Percentiles rank a stretch among this genome's conserved stretches.
These are phyloP conservation scores for Colletes collaris DNA, from an alignment of 2,888 invertebrate species.

Conservation along the genomic window DNA sequence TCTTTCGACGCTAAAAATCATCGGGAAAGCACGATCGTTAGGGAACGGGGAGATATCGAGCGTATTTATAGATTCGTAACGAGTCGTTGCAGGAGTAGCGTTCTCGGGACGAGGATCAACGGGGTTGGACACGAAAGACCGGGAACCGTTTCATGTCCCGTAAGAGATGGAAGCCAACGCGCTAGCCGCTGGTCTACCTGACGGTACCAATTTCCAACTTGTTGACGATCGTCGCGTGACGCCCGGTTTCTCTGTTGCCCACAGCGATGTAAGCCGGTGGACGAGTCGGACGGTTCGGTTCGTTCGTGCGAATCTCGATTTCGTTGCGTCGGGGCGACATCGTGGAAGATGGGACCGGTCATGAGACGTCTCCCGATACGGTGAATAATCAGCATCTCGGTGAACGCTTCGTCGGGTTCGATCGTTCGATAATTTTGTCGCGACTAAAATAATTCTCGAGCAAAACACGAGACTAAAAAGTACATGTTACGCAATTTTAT, in stretches of 20 bases:
- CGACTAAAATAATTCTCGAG: too few relatives aligned
- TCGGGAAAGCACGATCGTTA: slow-evolving; percentile 6
- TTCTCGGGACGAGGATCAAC: slow-evolving; percentile 28
- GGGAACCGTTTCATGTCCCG: slow-evolving; percentile 62
- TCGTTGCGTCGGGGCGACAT: slow-evolving; percentile 22
- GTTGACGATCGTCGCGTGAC: slow-evolving; percentile 71
- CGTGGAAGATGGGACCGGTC: slow-evolving; percentile 29
- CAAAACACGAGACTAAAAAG: too few relatives aligned
- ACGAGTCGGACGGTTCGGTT: slow-evolving; percentile 19
- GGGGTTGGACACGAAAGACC: slow-evolving; percentile 38
- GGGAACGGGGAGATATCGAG: slow-evolving; percentile 20
- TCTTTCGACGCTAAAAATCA: slow-evolving; percentile 15
- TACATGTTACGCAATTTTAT: too few relatives aligned
- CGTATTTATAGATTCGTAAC: slow-evolving; percentile 36
- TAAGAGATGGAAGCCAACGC: slow-evolving; percentile 28
- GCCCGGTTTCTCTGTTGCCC: slow-evolving; percentile 24
- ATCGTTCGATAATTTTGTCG: too few relatives aligned
- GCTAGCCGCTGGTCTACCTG: slow-evolving; percentile 8
- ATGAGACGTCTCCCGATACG: slow-evolving; percentile 10
- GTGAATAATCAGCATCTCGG: too few relatives aligned
- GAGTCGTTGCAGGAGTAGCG: slow-evolving; percentile 11
- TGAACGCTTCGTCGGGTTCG: too few relatives aligned
- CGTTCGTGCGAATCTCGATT: slow-evolving; percentile 17
- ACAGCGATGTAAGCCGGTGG: slow-evolving; percentile 37
- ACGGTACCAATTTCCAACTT: slow-evolving; percentile 72